Conservation (phyloP, 2,888 invertebrate genomes). For the Scelioninae gen. 2 region DNA sequence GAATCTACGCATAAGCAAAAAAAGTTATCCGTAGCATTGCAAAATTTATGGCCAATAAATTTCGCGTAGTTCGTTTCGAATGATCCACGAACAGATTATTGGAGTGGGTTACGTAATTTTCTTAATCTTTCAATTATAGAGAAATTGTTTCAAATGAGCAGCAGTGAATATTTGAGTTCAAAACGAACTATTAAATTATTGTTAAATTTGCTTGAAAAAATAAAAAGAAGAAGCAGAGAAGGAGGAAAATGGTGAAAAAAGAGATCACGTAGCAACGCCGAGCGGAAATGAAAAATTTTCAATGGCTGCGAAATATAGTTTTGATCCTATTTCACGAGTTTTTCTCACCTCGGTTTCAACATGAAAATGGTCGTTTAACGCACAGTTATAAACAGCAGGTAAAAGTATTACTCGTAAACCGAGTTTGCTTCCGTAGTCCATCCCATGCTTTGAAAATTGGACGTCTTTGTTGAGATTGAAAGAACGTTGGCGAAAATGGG, state of each 20-base stretch:
- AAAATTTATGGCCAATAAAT: slow-evolving; percentile 31
- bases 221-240: too few species aligned
- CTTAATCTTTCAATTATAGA: slow-evolving; percentile 3
- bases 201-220: too few species aligned
- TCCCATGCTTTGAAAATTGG: slow-evolving; percentile 24
- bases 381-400: slow-evolving; percentile 32
- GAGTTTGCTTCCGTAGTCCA: slow-evolving; percentile 28
- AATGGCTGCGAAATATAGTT: slow-evolving; percentile 13
- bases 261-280: neutral
- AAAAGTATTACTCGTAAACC: slow-evolving; percentile 46
- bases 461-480: slow-evolving; percentile 28
- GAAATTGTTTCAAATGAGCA: neutral
- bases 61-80: slow-evolving; percentile 7
- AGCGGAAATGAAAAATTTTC: slow-evolving; percentile 26
- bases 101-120: slow-evolving; percentile 15
- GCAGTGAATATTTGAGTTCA: neutral
- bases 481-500: neutral
- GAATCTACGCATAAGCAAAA: slow-evolving; percentile 4
- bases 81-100: slow-evolving; percentile 1
- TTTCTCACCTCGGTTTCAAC: slow-evolving; percentile 27
- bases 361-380: slow-evolving; percentile 36
- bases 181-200: neutral
- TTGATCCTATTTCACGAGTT: slow-evolving; percentile 41
- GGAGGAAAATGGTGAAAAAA: too few species aligned
- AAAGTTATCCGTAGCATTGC: slow-evolving; percentile 9